A percentile compares a stretch with the other conserved stretches of the same genome.
These are phyloP conservation scores for Alloscopus bannaensis DNA, from an alignment of 2,888 invertebrate genomes.

Conservation along the genomic window DNA sequence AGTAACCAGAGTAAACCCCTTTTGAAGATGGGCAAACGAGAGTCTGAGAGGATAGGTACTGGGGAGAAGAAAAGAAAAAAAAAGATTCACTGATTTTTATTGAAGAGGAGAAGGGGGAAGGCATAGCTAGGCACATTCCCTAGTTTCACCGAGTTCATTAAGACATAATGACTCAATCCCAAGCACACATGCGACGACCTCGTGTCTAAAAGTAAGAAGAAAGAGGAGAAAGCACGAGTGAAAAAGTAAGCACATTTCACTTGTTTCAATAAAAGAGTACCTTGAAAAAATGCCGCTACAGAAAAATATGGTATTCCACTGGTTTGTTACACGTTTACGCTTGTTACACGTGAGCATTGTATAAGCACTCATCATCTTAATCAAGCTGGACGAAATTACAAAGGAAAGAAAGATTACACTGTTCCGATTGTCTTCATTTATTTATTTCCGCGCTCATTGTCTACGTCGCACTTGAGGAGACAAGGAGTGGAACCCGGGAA, in stretches of 20 bases:
- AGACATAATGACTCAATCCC: constrained; percentile 37
- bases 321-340: no score
- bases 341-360: no score
- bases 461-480: constrained; percentile 32
- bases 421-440: constrained; percentile 17
- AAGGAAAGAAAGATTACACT: neutral
- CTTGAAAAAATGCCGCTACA: no score
- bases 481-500: no score
- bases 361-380: constrained; percentile 36
- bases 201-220: no score
- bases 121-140: constrained; percentile 28
- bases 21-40: neutral
- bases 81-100: constrained; percentile 26
- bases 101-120: neutral
- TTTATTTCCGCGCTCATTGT: constrained; percentile 45
- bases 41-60: neutral
- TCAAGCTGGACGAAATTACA: constrained; percentile 9
- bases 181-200: no score
- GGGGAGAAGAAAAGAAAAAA: neutral
- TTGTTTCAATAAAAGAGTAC: no score
- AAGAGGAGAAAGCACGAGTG: no score
- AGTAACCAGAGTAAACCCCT: neutral
- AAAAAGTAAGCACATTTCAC: no score
- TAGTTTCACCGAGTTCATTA: constrained; percentile 42
- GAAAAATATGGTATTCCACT: no score